phyloP scores from a whole-genome alignment of 2,113 vertebrate genomes.

The Sylvilagus bachmani region DNA sequence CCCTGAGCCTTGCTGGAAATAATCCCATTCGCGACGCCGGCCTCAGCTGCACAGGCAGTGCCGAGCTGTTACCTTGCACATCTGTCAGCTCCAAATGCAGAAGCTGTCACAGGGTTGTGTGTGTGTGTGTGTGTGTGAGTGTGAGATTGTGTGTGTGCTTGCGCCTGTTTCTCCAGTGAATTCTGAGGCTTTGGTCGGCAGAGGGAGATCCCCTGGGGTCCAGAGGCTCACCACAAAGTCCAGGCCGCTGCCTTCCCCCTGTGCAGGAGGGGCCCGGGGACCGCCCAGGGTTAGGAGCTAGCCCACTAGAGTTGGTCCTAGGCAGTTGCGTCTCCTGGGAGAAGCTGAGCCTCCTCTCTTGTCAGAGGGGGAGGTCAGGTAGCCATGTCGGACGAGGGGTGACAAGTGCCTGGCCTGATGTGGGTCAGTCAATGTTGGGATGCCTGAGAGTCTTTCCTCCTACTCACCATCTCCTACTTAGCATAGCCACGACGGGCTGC shows the following conservation, averaged over 20 bases:
- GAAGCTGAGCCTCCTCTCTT: neutral
- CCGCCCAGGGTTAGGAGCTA: neutral
- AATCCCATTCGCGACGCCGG: conserved; percentile 64
- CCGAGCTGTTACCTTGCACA: conserved; percentile 84
- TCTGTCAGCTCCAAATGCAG: conserved; percentile 84
- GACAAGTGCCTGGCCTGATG: neutral
- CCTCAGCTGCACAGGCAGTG: conserved; percentile 82
- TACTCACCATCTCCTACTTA: no score
- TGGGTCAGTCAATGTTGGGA: neutral
- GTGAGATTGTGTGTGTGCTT: neutral
- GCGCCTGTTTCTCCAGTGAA: conserved; percentile 5
- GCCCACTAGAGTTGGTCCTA: neutral
- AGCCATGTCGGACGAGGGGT: neutral
- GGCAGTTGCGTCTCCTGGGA: neutral
- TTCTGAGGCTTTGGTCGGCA: conserved; percentile 18
- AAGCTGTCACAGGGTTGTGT: conserved; percentile 74
- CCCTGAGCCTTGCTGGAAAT: conserved; percentile 59
- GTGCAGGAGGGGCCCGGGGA: neutral
- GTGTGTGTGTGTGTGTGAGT: conserved; percentile 38
- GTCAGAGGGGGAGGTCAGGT: no score
- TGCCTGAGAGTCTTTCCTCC: neutral
- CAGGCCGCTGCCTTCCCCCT: neutral
- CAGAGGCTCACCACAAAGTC: neutral
- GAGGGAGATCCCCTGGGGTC: neutral
- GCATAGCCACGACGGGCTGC: neutral